These are phyloP conservation scores for Rhagologus leucostigma DNA, from an alignment of 2,113 vertebrate genomes.

Conservation along the genomic window DNA sequence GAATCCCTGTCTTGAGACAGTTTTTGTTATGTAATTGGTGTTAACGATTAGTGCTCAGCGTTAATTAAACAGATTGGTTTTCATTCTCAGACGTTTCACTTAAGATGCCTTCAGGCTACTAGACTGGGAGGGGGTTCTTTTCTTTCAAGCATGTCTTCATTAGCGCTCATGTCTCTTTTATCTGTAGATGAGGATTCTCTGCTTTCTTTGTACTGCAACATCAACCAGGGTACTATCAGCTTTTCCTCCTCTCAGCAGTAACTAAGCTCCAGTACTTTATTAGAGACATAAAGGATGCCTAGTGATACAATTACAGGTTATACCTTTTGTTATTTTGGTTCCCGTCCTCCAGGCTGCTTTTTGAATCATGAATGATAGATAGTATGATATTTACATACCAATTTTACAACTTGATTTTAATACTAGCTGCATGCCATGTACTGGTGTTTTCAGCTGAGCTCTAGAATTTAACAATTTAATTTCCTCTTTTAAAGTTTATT, in stretches of 20 bases:
- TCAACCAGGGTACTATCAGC: neutral
- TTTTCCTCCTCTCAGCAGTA: neutral
- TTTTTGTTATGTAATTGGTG: conserved; percentile 36
- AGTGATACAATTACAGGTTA: neutral
- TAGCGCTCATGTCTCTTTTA: conserved; percentile 18
- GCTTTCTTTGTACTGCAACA: neutral
- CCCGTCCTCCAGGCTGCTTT: neutral
- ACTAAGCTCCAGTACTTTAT: neutral
- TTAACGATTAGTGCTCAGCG: neutral
- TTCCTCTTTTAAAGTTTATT: neutral
- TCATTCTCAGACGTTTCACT: conserved; percentile 28
- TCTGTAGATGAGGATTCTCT: conserved; percentile 1
- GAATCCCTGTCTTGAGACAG: neutral
- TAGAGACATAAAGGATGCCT: neutral
- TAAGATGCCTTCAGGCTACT: conserved; percentile 38
- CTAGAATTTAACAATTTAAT: neutral
- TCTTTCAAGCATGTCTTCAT: neutral
- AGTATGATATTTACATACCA: neutral
- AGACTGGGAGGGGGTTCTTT: neutral
- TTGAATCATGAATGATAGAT: neutral
- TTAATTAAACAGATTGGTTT: conserved; percentile 31
- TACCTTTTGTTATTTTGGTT: neutral
- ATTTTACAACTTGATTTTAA: neutral
- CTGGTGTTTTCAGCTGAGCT: neutral
- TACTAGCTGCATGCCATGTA: neutral